Conservation (phyloP, 2,113 vertebrate species). For the Myotis davidii region DNA sequence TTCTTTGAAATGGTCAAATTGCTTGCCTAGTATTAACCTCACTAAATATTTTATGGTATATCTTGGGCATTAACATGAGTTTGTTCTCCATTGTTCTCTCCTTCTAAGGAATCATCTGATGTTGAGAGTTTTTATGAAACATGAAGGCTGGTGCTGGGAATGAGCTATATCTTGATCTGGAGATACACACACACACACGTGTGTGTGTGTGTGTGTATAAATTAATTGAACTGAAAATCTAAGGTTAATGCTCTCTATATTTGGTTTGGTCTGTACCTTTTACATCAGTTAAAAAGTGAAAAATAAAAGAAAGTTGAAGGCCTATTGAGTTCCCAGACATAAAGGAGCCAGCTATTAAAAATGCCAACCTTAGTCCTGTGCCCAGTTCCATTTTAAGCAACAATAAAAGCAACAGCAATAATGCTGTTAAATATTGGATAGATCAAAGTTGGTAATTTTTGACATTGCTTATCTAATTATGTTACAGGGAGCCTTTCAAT, state of each 20-base stretch:
- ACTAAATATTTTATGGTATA: neutral
- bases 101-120: neutral
- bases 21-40: neutral
- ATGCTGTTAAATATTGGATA: neutral
- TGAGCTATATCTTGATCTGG: neutral
- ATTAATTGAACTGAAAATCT: neutral
- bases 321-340: neutral
- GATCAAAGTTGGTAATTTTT: neutral
- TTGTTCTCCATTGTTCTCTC: neutral
- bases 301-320: neutral
- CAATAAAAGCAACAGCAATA: neutral
- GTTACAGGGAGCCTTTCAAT: neutral
- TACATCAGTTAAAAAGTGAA: neutral
- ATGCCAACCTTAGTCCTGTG: neutral
- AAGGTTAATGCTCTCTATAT: neutral
- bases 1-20: neutral
- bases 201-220: neutral
- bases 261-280: neutral
- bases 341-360: neutral
- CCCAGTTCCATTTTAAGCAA: slow-evolving; percentile 1
- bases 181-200: too few relatives aligned
- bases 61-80: neutral
- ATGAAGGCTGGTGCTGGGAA: neutral
- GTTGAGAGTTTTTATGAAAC: neutral
- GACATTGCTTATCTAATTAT: neutral